Base-by-base conservation (phyloP, 2,113 vertebrate genomes). In the Micronycteris hirsuta region DNA sequence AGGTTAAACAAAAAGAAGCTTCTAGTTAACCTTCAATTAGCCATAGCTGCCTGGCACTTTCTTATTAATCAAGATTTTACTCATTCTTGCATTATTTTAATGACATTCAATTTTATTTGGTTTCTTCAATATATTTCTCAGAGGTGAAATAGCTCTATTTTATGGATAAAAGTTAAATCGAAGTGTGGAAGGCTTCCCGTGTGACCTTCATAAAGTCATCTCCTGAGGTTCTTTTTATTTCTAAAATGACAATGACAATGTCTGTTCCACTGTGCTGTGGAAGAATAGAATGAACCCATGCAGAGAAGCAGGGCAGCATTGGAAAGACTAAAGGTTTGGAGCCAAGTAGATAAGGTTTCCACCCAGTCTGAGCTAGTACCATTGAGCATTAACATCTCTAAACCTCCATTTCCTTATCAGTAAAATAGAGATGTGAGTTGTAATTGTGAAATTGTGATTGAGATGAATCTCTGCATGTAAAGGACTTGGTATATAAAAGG, bases 1-100 rank as follows among this genome's bases (percentile, higher is more conserved):
- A 96, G 52, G 76, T 96, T 90, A 97, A 96, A 81, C 65, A 90
- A 67, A 95, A 88, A 95, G 73, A 81, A 92, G 28, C 22, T 41
- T 93, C 84, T 92, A 87, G 86, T 94, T 97, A 97, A 97, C 93
- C 94, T 97, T 95, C 87, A 95, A 95, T 97, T 97, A 97, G 49
- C 83, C 43, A 52, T 65, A 76, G 84, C 63, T 95, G n/a, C 90
- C 71, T 94, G 36, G 36, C 15, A 58, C 65, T 82, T 88, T 78
- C 76, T n/a, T 96, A 87, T 92, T 96, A 93, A 96, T 95, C 88
- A 96, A 95, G 91, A 92, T 95, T 97, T 96, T 82, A 93, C 87
- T 93, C 33, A 71, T 92, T 81, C 76, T 95, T 41, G 43, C 71
- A 89, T 96, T 95, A 94, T 97, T 96, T 97, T 97, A 96, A 96